phyloP scores from a whole-genome alignment of 2,113 vertebrate species.

The Camelus bactrianus region DNA sequence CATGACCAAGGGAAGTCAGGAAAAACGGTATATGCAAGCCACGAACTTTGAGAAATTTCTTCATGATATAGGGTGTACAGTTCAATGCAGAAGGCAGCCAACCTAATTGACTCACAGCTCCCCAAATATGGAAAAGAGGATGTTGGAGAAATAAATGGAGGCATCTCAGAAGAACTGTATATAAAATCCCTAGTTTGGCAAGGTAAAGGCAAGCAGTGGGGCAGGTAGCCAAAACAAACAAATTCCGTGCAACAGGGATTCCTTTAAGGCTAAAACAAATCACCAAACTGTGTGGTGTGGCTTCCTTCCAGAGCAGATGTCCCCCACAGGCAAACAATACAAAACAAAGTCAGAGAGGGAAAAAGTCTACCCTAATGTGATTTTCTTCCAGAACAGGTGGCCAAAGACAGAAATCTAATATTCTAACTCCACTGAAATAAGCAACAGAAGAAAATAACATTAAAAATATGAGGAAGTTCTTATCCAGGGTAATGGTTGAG shows the following conservation, averaged over 20 bases:
- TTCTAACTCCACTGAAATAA: constrained; percentile 5
- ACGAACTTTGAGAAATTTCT: neutral
- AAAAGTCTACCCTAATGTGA: neutral
- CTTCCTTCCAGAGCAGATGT: constrained; percentile 61
- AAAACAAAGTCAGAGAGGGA: neutral
- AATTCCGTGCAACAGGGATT: neutral
- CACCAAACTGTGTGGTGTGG: constrained; percentile 16
- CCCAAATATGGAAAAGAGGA: neutral
- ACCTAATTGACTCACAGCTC: neutral
- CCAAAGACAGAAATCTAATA: neutral
- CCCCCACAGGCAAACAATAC: neutral
- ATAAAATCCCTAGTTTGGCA: constrained; percentile 16
- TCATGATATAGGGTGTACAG: neutral
- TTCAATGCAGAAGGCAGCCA: neutral
- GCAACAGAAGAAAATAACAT: neutral
- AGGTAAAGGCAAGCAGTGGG: neutral
- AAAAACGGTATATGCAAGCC: neutral
- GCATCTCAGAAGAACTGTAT: neutral
- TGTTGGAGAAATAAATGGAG: neutral
- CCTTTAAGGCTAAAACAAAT: constrained; percentile 15
- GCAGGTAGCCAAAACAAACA: constrained; percentile 41
- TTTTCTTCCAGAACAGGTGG: neutral
- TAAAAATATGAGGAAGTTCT: neutral
- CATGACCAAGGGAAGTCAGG: neutral
- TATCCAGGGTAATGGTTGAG: neutral